Evolutionary conservation across 1,140 invertebrate species (phyloP).

Genomic region (Acromyrmex charruanus): DNA sequence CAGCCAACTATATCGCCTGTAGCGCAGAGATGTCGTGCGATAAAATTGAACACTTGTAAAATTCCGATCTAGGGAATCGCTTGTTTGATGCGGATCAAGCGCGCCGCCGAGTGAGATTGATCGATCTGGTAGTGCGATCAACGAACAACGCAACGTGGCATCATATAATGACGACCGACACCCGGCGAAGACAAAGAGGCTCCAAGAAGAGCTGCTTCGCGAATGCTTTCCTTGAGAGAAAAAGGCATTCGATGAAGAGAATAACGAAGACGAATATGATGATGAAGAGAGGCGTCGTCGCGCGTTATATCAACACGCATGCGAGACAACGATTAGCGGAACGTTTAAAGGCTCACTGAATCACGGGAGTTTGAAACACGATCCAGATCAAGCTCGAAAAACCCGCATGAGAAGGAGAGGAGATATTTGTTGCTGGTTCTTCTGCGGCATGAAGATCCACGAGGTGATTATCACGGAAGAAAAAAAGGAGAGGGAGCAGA

Average conservation of each 20-base stretch:
- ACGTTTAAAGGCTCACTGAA: conserved; percentile 68
- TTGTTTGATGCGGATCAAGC: conserved; percentile 7
- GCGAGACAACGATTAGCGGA: conserved; percentile 76
- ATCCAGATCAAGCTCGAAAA: conserved; percentile 65
- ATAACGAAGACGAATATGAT: conserved; percentile 33
- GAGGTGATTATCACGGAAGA: conserved; percentile 50
- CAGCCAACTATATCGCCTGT: background rate
- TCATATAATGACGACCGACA: conserved; percentile 32
- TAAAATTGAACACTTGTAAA: conserved; percentile 45
- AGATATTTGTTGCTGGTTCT: conserved; percentile 24
- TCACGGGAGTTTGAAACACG: conserved; percentile 69
- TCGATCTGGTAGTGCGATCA: conserved; percentile 16
- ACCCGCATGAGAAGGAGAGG: conserved; percentile 28
- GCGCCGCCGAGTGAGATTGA: conserved; percentile 3
- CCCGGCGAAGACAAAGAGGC: conserved; percentile 26
- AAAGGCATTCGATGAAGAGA: conserved; percentile 19
- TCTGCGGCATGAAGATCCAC: conserved; percentile 64
- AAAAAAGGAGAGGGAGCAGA: background rate
- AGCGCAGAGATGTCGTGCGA: background rate
- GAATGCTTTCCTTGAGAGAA: conserved; percentile 18
- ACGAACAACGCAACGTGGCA: conserved; percentile 24
- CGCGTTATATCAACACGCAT: conserved; percentile 64
- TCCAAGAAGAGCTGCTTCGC: conserved; percentile 10
- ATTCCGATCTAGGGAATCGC: background rate
- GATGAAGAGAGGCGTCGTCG: conserved; percentile 64